These are phyloP conservation scores for Lepidocolaptes lacrymiger DNA, from an alignment of 2,797 vertebrate genomes.

Conservation along the genomic window DNA sequence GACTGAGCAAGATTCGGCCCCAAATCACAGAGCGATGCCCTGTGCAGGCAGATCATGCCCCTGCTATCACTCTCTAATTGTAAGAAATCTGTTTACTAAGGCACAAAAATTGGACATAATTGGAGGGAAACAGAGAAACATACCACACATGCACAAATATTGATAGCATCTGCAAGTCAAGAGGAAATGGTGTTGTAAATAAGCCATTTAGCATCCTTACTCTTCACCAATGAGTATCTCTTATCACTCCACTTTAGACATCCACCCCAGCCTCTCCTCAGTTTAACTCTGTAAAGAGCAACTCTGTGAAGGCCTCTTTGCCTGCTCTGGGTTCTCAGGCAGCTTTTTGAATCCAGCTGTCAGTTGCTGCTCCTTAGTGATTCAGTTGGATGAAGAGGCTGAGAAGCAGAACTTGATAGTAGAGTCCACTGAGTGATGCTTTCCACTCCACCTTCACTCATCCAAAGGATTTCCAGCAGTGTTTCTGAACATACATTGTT, in stretches of 20 bases:
- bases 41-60: not conserved
- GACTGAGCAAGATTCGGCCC: not conserved
- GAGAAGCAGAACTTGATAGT: not conserved
- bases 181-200: constrained; percentile 23
- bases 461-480: not conserved
- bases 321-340: not conserved
- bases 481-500: not conserved
- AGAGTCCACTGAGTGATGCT: not conserved
- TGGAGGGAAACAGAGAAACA: not conserved
- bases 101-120: not conserved
- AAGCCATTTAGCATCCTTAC: constrained; percentile 11
- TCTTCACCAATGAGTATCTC: not conserved
- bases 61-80: not conserved
- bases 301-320: constrained; percentile 8
- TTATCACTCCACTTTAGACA: not conserved
- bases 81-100: constrained; percentile 17
- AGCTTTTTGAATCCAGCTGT: not conserved
- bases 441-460: not conserved
- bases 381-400: not conserved
- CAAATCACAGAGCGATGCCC: not conserved
- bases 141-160: constrained; percentile 14
- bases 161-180: constrained; percentile 19
- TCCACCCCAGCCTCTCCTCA: not conserved
- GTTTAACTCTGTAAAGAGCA: not conserved
- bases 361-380: not conserved